A percentile compares a stretch with the other conserved stretches of the same genome.
Evolutionary conservation across 2,888 invertebrate genomes (phyloP).

Genomic region (Nomada flava): DNA sequence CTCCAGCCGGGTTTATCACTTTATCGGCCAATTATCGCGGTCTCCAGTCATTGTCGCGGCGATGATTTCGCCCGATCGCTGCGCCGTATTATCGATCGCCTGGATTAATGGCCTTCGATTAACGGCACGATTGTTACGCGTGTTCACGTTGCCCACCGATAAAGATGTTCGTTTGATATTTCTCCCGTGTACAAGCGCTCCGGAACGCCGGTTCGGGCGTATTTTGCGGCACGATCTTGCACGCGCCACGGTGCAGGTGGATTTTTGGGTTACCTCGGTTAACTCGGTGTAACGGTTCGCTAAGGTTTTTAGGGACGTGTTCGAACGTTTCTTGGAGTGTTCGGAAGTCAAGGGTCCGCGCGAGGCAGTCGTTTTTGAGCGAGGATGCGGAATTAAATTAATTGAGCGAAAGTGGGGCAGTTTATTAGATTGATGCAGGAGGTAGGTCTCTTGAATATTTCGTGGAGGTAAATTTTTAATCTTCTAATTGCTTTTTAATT

Average conservation of each 20-base stretch:
- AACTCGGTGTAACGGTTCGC: too few species aligned
- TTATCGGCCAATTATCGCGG: constrained; percentile 57
- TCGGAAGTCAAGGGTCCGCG: too few species aligned
- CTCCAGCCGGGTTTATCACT: constrained; percentile 59
- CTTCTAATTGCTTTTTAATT: too few species aligned
- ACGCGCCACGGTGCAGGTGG: not conserved
- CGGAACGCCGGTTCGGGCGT: not conserved
- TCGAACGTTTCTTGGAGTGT: not conserved
- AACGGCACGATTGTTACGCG: constrained; percentile 19
- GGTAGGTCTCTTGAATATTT: too few species aligned
- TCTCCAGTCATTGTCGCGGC: constrained; percentile 31
- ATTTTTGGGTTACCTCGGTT: not conserved
- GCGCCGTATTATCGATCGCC: constrained; percentile 19
- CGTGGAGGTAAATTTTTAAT: too few species aligned
- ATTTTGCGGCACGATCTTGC: not conserved
- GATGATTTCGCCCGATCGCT: constrained; percentile 22
- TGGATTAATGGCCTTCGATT: constrained; percentile 31
- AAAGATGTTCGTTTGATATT: constrained; percentile 5
- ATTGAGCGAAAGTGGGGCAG: too few species aligned
- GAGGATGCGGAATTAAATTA: too few species aligned
- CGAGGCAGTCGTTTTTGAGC: too few species aligned
- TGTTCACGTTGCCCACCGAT: constrained; percentile 18
- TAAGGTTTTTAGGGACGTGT: not conserved
- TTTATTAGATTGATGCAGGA: too few species aligned
- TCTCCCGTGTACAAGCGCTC: not conserved